Evolutionary conservation across 2,113 vertebrate species (phyloP), one percentile per base, ranked within the genome.

Genomic region (Grallaria varia): DNA sequence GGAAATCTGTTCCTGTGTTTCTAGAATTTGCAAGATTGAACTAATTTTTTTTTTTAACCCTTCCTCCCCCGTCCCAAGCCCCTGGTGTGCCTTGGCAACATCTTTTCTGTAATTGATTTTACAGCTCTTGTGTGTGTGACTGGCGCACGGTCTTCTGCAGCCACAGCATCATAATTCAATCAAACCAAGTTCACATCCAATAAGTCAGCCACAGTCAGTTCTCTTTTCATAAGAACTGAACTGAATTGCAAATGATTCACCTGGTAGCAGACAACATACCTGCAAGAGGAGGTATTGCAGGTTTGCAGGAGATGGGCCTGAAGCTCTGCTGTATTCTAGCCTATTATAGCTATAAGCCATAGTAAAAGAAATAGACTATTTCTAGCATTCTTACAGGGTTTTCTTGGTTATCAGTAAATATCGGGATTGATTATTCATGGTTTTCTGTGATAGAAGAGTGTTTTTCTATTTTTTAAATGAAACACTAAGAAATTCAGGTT

Each of bases 21-120:
- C 39, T 55, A 74, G 55, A 67, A 82, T 56, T 73, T 82, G 27
- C 47, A 66, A 58, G 60, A 60, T 13, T 71, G 42, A 87, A 31
- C 15, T 53, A 20, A 62, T 50, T 56, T 16, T 28, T 56, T 22
- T n/a, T 10, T 2, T 2, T n/a, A n/a, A n/a, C 15, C 16, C 9
- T 4, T 28, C 28, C 10, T 5, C 4, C 12, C 7, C 1, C 0
- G 2, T 0, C 9, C 17, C 27, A 23, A 69, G 31, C 4, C 5
- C 23, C 14, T 11, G 1, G 1, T 69, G 37, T 76, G n/a, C 11
- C 63, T 55, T 49, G 56, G 23, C 35, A 76, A 7, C 45, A 58
- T 55, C 75, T 83, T 85, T 79, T 71, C 59, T 40, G 2, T 66
- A 44, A 28, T 15, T 67, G 53, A 22, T 92, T 68, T 63, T 73